These are phyloP conservation scores for Rattus rattus DNA, from an alignment of 2,113 vertebrate genomes.

Conservation along the genomic window DNA sequence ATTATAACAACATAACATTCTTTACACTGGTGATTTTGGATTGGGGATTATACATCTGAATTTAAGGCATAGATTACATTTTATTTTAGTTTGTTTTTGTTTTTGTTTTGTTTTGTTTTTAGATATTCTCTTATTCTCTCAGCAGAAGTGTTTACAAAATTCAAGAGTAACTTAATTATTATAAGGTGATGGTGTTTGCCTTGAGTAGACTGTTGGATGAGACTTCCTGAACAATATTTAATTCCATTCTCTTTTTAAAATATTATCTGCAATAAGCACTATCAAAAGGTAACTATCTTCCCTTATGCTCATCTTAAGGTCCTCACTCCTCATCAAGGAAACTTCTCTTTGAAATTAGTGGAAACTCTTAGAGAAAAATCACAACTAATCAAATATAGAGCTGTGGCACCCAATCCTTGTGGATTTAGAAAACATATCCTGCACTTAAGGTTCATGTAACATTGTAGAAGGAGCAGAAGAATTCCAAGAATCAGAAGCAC, in stretches of 20 bases:
- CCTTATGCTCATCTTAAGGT: not conserved
- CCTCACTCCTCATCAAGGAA: not conserved
- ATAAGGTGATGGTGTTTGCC: not conserved
- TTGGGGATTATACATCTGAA: not conserved
- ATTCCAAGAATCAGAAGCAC: not conserved
- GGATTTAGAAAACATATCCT: not conserved
- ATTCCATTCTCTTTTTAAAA: not conserved
- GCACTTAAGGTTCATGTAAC: not conserved
- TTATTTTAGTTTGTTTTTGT: not conserved
- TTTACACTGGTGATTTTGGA: not conserved
- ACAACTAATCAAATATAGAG: not conserved
- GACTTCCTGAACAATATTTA: not conserved
- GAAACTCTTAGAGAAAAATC: not conserved
- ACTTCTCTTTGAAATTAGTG: not conserved
- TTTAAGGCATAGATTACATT: not conserved
- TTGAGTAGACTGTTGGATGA: not conserved
- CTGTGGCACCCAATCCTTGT: not conserved
- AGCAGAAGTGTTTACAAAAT: not conserved
- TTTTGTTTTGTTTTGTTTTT: not conserved
- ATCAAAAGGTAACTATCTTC: not conserved
- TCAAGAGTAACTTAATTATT: not conserved
- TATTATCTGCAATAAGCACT: not conserved
- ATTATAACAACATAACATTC: not conserved
- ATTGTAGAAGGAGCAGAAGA: not conserved
- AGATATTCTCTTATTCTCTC: not conserved